Base-by-base conservation (phyloP, 2,888 invertebrate genomes). In the Caenorhabditis auriculariae region DNA sequence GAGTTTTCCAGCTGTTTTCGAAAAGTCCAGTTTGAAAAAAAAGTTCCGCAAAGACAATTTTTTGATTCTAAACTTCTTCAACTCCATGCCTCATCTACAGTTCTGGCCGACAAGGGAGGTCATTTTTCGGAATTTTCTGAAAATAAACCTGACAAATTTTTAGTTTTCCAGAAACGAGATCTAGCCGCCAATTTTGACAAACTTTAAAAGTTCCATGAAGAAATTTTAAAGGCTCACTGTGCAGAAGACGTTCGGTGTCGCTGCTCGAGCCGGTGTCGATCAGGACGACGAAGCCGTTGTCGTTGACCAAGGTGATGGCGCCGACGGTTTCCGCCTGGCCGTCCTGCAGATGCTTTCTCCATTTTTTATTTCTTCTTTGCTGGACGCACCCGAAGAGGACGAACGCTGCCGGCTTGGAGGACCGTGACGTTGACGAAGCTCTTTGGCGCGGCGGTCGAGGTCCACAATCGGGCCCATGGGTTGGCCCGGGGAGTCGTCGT, bases 301-400 rank as follows among this genome's bases (percentile, higher is more conserved):
- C 78, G 56, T 74, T 77, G 62, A 78, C 65, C 9, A 78, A 58
- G 4, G 78, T 71, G 55, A 78, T 78, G 19, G 77, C 74, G 24
- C 75, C 75, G 19, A 77, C 72, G 12, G 68, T 60, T 60, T 78
- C 78, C 2, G 61, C 54, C 54, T 78, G 78, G n/a, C 69, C 69
- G 50, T 78, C 77, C 72, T 77, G 52, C 6, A 57, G n/a, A n/a
- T n/a, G n/a, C n/a, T 46, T 41, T n/a, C n/a, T n/a, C n/a, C 12
- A 15, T 35, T 35, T 35, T 35, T 9, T 41, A 42, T 9, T n/a
- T n/a, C n/a, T n/a, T n/a, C n/a, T n/a, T n/a, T n/a, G n/a, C n/a
- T n/a, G 15, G 12, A 28, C 70, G 26, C 2, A 75, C 76, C 52
- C 66, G 72, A n/a, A 77, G 60, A 12, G 62, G 61, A 46, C 74